A percentile compares a stretch with the other conserved stretches of the same genome.
These are phyloP conservation scores for Eunapius fragilis DNA, from an alignment of 37 sponge, comb jelly and placozoan genomes.

Conservation along the genomic window DNA sequence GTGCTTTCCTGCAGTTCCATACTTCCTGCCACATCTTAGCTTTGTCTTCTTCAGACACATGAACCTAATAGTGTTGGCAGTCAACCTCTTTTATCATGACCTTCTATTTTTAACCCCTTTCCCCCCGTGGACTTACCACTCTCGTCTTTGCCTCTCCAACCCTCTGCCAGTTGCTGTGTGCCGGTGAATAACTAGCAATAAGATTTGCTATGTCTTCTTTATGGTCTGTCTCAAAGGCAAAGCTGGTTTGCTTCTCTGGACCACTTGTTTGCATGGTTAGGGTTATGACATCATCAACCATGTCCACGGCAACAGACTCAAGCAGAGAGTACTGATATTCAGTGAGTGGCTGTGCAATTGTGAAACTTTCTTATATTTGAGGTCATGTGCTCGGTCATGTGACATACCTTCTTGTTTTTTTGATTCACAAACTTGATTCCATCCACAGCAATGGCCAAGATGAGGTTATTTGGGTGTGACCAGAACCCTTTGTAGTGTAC, in stretches of 20 bases:
- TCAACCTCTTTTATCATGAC: background rate
- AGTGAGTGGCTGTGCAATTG: conserved; percentile 75
- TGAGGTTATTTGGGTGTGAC: conserved; percentile 87
- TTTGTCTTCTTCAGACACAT: conserved; percentile 78
- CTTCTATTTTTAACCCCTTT: background rate
- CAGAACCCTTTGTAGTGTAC: conserved; percentile 97
- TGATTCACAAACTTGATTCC: conserved; percentile 90
- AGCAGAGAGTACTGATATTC: conserved; percentile 76
- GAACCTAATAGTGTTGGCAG: conserved; percentile 26
- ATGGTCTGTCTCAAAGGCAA: conserved; percentile 88
- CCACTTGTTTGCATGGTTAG: conserved; percentile 72
- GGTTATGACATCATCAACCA: conserved; percentile 74
- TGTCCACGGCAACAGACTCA: conserved; percentile 82
- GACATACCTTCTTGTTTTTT: conserved; percentile 67
- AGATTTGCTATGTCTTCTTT: conserved; percentile 94
- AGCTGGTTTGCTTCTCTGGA: conserved; percentile 81
- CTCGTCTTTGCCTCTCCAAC: conserved; percentile 82
- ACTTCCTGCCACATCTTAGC: conserved; percentile 78
- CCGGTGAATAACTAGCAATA: conserved; percentile 93
- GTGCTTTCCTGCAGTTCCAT: conserved; percentile 64
- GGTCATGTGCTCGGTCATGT: background rate
- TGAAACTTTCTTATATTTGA: background rate
- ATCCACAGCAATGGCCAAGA: conserved; percentile 73
- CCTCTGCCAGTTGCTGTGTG: conserved; percentile 89
- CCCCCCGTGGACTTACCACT: conserved; percentile 36